Percentiles rank a stretch among this genome's conserved stretches.
These are phyloP conservation scores for Sphenopsis melanotis DNA, from an alignment of 2,797 vertebrate genomes.

Conservation along the genomic window DNA sequence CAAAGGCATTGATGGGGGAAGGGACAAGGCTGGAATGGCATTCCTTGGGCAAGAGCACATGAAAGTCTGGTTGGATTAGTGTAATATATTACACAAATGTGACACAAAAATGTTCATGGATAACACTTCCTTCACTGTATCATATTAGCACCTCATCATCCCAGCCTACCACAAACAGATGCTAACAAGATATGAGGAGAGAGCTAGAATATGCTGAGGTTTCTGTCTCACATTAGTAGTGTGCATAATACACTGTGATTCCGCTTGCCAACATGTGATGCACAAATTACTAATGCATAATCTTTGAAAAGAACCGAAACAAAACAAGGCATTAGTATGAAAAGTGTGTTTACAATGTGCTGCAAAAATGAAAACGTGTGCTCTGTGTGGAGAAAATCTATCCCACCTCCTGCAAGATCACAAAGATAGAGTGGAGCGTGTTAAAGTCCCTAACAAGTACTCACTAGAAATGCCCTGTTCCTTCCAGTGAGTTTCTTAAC, in stretches of 20 bases:
- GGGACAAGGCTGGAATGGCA: slow-evolving; percentile 19
- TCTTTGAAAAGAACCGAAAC: background rate
- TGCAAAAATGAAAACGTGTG: background rate
- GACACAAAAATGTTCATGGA: slow-evolving; percentile 58
- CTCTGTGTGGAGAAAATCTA: background rate
- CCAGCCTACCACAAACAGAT: slow-evolving; percentile 50
- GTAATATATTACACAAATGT: slow-evolving; percentile 59
- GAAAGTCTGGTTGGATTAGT: slow-evolving; percentile 59
- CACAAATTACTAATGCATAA: slow-evolving; percentile 9
- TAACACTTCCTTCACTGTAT: slow-evolving; percentile 58
- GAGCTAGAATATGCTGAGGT: background rate
- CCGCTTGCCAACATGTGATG: background rate
- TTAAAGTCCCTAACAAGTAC: background rate
- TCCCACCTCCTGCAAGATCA: background rate
- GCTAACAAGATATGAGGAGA: slow-evolving; percentile 45
- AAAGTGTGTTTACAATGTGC: background rate
- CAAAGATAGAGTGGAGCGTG: background rate
- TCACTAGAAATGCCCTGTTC: background rate
- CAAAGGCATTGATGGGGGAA: slow-evolving; percentile 53
- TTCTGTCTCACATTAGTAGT: slow-evolving; percentile 58
- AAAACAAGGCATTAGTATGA: background rate
- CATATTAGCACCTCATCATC: slow-evolving; percentile 72
- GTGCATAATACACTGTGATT: background rate
- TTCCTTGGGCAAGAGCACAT: slow-evolving; percentile 50
- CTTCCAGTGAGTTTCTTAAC: background rate